Base-by-base conservation (phyloP, 2,797 vertebrate genomes). In the Melanotaenia maccullochi region DNA sequence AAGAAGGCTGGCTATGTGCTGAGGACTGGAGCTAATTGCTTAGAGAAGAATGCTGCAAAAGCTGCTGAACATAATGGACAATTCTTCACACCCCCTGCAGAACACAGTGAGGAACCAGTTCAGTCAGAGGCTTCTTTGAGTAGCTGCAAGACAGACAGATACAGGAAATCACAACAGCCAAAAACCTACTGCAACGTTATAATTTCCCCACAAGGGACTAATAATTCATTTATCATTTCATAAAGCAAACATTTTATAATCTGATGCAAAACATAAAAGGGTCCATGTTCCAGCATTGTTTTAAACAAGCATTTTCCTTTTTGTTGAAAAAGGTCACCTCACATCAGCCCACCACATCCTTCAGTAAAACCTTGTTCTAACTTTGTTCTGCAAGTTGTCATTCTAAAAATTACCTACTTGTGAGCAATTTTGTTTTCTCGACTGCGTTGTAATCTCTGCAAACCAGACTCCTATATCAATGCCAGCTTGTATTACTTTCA, bases 401-500 rank as follows among this genome's bases (percentile, higher is more conserved):
- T 65, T 71, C 71, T 71, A 78, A 79, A 75, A 73, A 75, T 79
- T 59, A 68, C 65, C 73, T 81, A 78, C 69, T 57, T 30, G 65
- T 9, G 66, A 68, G 71, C 65, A 80, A 86, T 74, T 84, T 74
- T 79, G 71, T 88, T 81, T 79, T 71, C 74, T 74, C n/a, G 1
- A 68, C 68, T 44, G 75, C 32, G 0, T 57, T 61, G 73, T 86
- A 90, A 85, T 88, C 85, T 86, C 69, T 65, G 75, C 71, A 60
- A 78, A 80, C 60, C 83, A 85, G 82, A 81, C 85, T 61, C 74
- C 65, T 87, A 71, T 77, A 88, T 90, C 88, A 90, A 62, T 82
- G 87, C 84, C 80, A 70, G 33, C 75, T 25, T 9, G 60, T 73
- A 78, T 89, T 85, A 86, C 75, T 60, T 55, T 73, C 24, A 79